phyloP scores from a whole-genome alignment of 2,113 vertebrate species.

The Passerina amoena region DNA sequence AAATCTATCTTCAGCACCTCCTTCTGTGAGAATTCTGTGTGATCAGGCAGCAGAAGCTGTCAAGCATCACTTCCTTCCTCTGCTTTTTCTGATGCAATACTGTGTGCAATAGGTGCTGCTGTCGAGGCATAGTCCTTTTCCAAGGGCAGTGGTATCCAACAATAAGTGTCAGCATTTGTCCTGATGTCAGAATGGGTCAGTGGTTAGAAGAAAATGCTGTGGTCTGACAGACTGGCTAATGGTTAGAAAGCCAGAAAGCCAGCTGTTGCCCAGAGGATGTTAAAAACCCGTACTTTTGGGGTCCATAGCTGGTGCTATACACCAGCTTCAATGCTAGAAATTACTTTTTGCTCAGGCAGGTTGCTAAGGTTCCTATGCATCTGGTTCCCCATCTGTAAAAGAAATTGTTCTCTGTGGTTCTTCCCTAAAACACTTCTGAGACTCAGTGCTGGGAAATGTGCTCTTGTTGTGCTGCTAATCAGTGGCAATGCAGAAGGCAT shows the following conservation, averaged over 20 bases:
- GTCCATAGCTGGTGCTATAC: neutral
- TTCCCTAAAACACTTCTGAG: neutral
- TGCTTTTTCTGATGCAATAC: neutral
- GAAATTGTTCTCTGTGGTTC: neutral
- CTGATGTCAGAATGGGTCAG: neutral
- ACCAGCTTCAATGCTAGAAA: neutral
- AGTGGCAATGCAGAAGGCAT: neutral
- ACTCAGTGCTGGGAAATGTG: neutral
- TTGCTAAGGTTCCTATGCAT: neutral
- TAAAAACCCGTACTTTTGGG: neutral
- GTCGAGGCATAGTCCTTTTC: neutral
- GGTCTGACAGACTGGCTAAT: neutral
- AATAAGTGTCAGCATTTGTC: neutral
- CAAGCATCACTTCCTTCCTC: neutral
- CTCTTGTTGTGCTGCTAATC: neutral
- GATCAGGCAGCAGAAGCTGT: neutral
- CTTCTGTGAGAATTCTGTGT: neutral
- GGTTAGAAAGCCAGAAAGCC: neutral
- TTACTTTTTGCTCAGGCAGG: neutral
- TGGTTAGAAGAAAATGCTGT: neutral
- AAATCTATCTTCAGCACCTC: neutral
- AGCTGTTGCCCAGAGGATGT: neutral
- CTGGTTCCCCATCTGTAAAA: neutral
- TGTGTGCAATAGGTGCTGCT: neutral
- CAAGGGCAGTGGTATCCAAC: neutral